Base-by-base conservation (phyloP, 2,888 invertebrate genomes). In the Sacculina carcini region DNA sequence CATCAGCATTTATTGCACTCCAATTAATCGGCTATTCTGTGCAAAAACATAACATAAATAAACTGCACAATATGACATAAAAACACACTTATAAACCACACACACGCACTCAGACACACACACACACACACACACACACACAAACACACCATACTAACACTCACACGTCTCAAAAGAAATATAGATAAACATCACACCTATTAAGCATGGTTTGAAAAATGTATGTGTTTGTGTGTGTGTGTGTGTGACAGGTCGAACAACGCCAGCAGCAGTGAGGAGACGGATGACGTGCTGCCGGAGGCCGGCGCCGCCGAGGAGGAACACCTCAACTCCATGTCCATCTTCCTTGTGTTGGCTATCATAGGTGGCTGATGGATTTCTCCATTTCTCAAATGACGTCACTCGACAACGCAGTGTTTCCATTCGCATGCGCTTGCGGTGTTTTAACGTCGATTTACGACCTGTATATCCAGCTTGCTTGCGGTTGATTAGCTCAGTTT, bases 321-420 rank as follows among this genome's bases (percentile, higher is more conserved):
- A 64, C 89, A 92, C 62, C 84, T 87, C 61, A 89, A 86, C 62
- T 92, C 90, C 1, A 79, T 94, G 74, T 86, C 96, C 0, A 89
- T 98, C 64, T 98, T 98, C 67, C 96, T 98, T 65, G 92, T 98
- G 14, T 71, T 98, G 1, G 84, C 90, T 62, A 86, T 98, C 12
- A 72, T 98, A 53, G 70, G 70, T 69, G 59, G 58, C 61, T 59
- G 29, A 31, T 32, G 19, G 7, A 5, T 4, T 38, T 47, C 24
- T 51, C 9, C n/a, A 34, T 24, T 19, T 5, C 29, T 12, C 19
- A 12, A 39, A 26, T 51, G 12, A n/a, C n/a, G n/a, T n/a, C n/a
- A n/a, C 28, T 21, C 48, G 21, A 24, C 48, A 14, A n/a, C 16
- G 24, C 29, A 39, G 36, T 16, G 19, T 26, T 14, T 19, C 42